Evolutionary conservation across 2,113 vertebrate genomes (phyloP).

Genomic region (Cromileptes altivelis): DNA sequence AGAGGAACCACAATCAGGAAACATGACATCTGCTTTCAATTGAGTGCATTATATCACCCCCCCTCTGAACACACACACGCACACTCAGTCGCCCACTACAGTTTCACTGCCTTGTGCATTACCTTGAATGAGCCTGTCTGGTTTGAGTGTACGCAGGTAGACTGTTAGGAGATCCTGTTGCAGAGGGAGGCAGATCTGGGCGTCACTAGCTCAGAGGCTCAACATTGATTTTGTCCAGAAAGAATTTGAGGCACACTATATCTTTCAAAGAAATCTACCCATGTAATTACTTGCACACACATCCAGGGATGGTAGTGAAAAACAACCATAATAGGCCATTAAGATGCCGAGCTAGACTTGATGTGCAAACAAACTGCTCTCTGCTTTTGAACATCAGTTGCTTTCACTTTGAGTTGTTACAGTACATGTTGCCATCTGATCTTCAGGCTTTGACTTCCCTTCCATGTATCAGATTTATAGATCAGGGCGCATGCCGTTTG

Average conservation of each 20-base stretch:
- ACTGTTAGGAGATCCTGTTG: conserved; percentile 60
- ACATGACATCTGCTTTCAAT: conserved; percentile 82
- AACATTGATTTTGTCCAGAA: conserved; percentile 54
- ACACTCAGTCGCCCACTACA: conserved; percentile 44
- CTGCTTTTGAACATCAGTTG: neutral
- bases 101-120: conserved; percentile 54
- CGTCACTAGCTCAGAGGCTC: conserved; percentile 32
- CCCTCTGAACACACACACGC: neutral
- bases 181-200: conserved; percentile 34
- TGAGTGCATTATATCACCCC: conserved; percentile 59
- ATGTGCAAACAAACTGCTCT: too few relatives aligned
- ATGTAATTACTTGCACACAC: conserved; percentile 40
- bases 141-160: conserved; percentile 63
- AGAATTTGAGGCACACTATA: conserved; percentile 20
- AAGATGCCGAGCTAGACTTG: neutral
- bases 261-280: conserved; percentile 35
- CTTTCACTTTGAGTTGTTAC: neutral
- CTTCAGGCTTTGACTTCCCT: conserved; percentile 7
- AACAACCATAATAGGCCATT: conserved; percentile 34
- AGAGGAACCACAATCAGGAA: conserved; percentile 74
- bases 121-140: conserved; percentile 64
- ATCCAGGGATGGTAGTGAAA: conserved; percentile 20
- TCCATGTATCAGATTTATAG: neutral
- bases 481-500: conserved; percentile 6
- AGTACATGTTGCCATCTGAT: neutral